Evolutionary conservation across 1,140 invertebrate species (phyloP).

Genomic region (Chrysomallon squamiferum): DNA sequence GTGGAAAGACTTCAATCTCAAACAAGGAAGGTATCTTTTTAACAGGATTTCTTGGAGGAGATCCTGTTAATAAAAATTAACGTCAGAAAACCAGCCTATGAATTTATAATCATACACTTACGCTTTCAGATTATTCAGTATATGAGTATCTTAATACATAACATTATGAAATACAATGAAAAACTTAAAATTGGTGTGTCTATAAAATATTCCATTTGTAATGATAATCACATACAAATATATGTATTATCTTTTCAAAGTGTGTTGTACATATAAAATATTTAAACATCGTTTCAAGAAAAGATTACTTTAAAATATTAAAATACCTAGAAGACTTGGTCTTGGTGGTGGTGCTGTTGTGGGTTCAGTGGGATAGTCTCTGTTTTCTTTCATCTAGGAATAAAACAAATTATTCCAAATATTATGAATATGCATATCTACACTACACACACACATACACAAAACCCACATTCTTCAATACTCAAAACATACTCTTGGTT

Average conservation of each 20-base stretch:
- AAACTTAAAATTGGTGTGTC: no score
- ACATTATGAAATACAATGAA: no score
- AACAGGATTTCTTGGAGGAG: constrained; percentile 68
- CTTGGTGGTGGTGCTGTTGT: constrained; percentile 18
- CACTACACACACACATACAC: no score
- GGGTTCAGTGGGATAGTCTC: neutral
- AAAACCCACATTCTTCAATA: no score
- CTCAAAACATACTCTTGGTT: no score
- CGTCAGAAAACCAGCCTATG: neutral
- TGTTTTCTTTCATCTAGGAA: constrained; percentile 17
- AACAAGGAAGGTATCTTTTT: constrained; percentile 63
- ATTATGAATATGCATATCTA: constrained; percentile 2
- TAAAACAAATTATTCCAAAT: constrained; percentile 11
- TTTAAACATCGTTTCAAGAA: no score
- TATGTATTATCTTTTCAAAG: no score
- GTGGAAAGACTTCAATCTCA: constrained; percentile 56
- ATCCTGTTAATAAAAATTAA: no score
- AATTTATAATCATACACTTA: neutral
- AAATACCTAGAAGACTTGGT: constrained; percentile 35
- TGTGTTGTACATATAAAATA: no score
- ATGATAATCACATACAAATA: no score
- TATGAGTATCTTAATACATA: neutral
- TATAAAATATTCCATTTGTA: no score
- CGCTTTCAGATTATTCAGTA: neutral
- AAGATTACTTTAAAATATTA: no score